phyloP scores from a whole-genome alignment of 2,888 invertebrate species.

The Cenopis cana region DNA sequence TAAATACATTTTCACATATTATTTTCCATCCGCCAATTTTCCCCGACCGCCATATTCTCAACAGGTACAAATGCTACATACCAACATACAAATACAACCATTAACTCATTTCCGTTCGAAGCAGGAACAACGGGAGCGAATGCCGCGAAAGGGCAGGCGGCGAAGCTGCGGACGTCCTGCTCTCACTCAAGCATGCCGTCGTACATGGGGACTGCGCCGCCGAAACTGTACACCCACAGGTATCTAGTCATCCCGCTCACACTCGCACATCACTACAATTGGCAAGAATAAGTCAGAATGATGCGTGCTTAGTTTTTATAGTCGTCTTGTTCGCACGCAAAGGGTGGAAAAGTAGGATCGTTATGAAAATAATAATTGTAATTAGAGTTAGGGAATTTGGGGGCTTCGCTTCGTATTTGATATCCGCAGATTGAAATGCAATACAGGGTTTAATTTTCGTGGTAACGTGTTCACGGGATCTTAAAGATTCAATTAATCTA shows the following conservation, averaged over 20 bases:
- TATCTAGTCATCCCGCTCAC: slow-evolving; percentile 63
- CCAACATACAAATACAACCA: slow-evolving; percentile 5
- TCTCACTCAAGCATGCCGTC: slow-evolving; percentile 94
- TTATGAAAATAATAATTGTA: slow-evolving; percentile 44
- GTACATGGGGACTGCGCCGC: slow-evolving; percentile 89
- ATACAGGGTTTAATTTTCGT: slow-evolving; percentile 31
- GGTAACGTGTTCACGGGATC: too few relatives aligned
- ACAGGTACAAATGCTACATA: not conserved
- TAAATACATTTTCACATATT: not conserved
- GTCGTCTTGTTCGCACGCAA: slow-evolving; percentile 22
- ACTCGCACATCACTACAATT: slow-evolving; percentile 27
- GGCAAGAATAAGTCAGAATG: not conserved
- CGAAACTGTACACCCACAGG: slow-evolving; percentile 83
- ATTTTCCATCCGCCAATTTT: slow-evolving; percentile 7
- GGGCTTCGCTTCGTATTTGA: slow-evolving; percentile 42
- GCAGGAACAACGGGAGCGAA: slow-evolving; percentile 79
- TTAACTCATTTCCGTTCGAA: slow-evolving; percentile 45
- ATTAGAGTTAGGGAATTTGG: slow-evolving; percentile 32
- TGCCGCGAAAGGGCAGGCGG: slow-evolving; percentile 84
- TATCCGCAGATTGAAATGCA: slow-evolving; percentile 35
- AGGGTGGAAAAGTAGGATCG: slow-evolving; percentile 39
- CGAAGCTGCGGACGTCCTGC: slow-evolving; percentile 94
- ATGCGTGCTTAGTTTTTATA: slow-evolving; percentile 13
- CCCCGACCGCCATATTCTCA: slow-evolving; percentile 13
- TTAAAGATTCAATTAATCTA: not conserved